A percentile compares a stretch with the other conserved stretches of the same genome.
These are phyloP conservation scores for Protonibea diacanthus DNA, from an alignment of 2,797 vertebrate genomes.

Conservation along the genomic window DNA sequence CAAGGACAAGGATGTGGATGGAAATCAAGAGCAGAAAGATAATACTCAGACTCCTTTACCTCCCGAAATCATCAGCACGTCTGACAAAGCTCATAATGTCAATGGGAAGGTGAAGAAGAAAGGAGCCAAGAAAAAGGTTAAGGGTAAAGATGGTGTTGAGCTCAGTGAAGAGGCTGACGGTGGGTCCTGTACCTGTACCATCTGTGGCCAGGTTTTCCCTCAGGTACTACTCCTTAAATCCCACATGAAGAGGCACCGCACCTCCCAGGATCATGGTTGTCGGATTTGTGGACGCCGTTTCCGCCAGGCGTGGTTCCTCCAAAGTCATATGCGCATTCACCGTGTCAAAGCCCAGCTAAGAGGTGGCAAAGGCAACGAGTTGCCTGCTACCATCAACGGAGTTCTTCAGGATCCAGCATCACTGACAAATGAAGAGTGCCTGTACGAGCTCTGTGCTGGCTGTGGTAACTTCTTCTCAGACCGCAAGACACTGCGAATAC, in stretches of 20 bases:
- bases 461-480: slow-evolving; percentile 96
- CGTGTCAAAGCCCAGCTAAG: slow-evolving; percentile 89
- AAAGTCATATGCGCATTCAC: slow-evolving; percentile 99
- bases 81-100: slow-evolving; percentile 88
- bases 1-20: slow-evolving; percentile 85
- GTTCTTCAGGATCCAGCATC: slow-evolving; percentile 90
- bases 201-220: slow-evolving; percentile 94
- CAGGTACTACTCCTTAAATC: slow-evolving; percentile 95
- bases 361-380: slow-evolving; percentile 81
- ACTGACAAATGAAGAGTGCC: slow-evolving; percentile 90
- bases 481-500: slow-evolving; percentile 89
- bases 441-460: slow-evolving; percentile 95
- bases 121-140: slow-evolving; percentile 86
- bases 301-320: slow-evolving; percentile 98
- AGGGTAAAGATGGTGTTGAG: slow-evolving; percentile 70
- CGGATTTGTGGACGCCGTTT: slow-evolving; percentile 97
- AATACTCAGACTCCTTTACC: slow-evolving; percentile 84
- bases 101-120: slow-evolving; percentile 91
- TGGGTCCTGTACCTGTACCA: slow-evolving; percentile 89
- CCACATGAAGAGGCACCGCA: slow-evolving; percentile 96
- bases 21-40: slow-evolving; percentile 80
- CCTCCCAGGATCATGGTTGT: slow-evolving; percentile 94
- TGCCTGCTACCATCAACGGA: slow-evolving; percentile 91
- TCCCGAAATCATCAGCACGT: slow-evolving; percentile 85
- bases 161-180: slow-evolving; percentile 43